phyloP scores from a whole-genome alignment of 2,888 invertebrate genomes.

The Rhodophaea formosa region DNA sequence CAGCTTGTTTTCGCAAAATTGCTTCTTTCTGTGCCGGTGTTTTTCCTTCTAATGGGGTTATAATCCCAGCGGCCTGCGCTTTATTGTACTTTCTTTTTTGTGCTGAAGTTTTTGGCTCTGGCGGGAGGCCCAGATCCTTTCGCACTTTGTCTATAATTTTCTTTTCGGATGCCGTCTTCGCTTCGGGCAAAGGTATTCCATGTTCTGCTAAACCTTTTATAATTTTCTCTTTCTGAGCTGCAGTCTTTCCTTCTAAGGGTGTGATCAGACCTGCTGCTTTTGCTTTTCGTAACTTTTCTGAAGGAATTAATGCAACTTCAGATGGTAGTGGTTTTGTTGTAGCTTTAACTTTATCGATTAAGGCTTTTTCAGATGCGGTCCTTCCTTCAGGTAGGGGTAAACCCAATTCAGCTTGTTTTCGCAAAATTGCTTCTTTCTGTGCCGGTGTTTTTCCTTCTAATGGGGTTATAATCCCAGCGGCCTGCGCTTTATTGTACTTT shows the following conservation, averaged over 20 bases:
- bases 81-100: conserved; percentile 24
- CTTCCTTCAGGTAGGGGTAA: conserved; percentile 40
- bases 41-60: conserved; percentile 32
- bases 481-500: conserved; percentile 1
- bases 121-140: conserved; percentile 31
- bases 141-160: conserved; percentile 30
- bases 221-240: conserved; percentile 32
- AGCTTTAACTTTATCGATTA: conserved; percentile 39
- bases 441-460: conserved; percentile 35
- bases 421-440: conserved; percentile 38
- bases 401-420: conserved; percentile 35
- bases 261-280: conserved; percentile 30
- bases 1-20: conserved; percentile 30
- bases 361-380: conserved; percentile 40
- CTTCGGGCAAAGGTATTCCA: conserved; percentile 27
- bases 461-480: conserved; percentile 35
- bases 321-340: conserved; percentile 40
- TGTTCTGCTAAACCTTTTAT: conserved; percentile 27
- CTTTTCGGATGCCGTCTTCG: conserved; percentile 29
- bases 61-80: conserved; percentile 27
- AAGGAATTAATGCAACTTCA: conserved; percentile 27
- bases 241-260: conserved; percentile 33
- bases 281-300: conserved; percentile 33
- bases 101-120: conserved; percentile 27
- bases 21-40: conserved; percentile 31